These are phyloP conservation scores for Heterochromis multidens DNA, from an alignment of 2,113 vertebrate genomes.

Conservation along the genomic window DNA sequence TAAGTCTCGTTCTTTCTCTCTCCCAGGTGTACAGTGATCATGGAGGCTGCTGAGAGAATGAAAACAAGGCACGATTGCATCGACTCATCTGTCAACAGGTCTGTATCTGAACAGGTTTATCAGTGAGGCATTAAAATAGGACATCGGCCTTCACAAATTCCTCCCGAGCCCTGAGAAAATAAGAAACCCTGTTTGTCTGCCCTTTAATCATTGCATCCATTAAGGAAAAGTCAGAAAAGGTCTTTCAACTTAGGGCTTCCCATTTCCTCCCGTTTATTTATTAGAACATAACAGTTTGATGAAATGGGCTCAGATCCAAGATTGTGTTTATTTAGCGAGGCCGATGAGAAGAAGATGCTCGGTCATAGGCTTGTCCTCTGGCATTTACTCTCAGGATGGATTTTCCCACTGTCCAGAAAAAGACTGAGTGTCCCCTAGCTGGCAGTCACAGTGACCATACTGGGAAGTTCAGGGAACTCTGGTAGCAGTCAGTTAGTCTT, in stretches of 20 bases:
- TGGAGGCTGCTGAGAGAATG: slow-evolving; percentile 78
- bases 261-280: slow-evolving; percentile 71
- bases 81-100: slow-evolving; percentile 75
- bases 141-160: background rate
- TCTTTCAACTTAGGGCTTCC: slow-evolving; percentile 40
- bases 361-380: slow-evolving; percentile 57
- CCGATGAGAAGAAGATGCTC: slow-evolving; percentile 59
- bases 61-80: slow-evolving; percentile 66
- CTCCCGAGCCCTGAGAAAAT: slow-evolving; percentile 20
- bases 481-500: background rate
- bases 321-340: slow-evolving; percentile 67
- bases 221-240: slow-evolving; percentile 21
- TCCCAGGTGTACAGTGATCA: slow-evolving; percentile 70
- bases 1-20: background rate
- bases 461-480: slow-evolving; percentile 23
- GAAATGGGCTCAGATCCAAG: slow-evolving; percentile 57
- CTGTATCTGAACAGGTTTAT: slow-evolving; percentile 13
- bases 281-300: slow-evolving; percentile 59
- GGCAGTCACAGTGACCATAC: background rate
- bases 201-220: slow-evolving; percentile 27
- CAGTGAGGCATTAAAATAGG: background rate
- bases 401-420: slow-evolving; percentile 68
- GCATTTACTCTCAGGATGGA: slow-evolving; percentile 42
- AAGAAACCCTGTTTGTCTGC: background rate
- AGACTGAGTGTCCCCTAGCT: slow-evolving; percentile 30